Percentiles rank a stretch among this genome's conserved stretches.
phyloP scores from a whole-genome alignment of 2,797 vertebrate genomes.

The Anas bahamensis region DNA sequence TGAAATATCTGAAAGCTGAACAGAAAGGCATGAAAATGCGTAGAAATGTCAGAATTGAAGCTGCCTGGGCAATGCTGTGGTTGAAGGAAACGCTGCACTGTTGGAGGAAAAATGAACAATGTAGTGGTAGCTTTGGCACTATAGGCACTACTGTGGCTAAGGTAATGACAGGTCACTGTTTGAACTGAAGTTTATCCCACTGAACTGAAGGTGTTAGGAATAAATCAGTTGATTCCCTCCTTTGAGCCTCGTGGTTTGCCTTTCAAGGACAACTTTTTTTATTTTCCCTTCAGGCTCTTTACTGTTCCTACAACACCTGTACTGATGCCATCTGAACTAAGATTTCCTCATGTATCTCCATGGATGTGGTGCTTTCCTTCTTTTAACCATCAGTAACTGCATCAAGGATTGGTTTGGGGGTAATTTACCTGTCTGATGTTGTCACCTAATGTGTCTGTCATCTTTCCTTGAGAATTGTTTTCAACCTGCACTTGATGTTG shows the following conservation, averaged over 20 bases:
- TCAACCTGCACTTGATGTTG: neutral
- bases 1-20: neutral
- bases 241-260: neutral
- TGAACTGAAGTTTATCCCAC: neutral
- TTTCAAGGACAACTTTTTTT: neutral
- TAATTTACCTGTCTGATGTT: neutral
- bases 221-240: neutral
- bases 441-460: neutral
- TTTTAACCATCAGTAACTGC: neutral
- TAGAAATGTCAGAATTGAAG: neutral
- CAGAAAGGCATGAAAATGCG: neutral
- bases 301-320: neutral
- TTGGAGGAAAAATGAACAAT: no score
- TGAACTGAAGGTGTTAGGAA: neutral
- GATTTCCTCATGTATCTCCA: neutral
- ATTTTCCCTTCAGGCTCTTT: neutral
- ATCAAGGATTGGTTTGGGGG: neutral
- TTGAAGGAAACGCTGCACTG: no score
- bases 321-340: neutral
- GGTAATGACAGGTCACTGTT: neutral
- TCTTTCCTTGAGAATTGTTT: neutral
- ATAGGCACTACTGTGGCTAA: neutral
- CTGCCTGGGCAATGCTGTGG: neutral
- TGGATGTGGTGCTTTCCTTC: neutral
- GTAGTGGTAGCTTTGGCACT: neutral